These are phyloP conservation scores for Leptonema lineaticorne DNA, from an alignment of 1,140 invertebrate genomes.

Conservation along the genomic window DNA sequence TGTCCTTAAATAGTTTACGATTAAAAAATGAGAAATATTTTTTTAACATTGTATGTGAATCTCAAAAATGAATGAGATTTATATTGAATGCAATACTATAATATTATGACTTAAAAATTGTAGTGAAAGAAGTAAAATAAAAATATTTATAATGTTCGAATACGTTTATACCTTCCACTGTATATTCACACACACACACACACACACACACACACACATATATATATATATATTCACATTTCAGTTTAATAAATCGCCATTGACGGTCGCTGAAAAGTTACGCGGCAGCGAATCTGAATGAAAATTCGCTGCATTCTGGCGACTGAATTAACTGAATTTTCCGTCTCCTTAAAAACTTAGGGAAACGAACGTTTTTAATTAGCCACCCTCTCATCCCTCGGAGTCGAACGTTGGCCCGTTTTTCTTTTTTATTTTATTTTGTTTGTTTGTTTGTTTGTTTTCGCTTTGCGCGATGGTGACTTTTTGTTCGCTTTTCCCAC, in stretches of 20 bases:
- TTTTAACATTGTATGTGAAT: too few species aligned
- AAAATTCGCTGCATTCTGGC: conserved; percentile 12
- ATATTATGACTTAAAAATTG: too few species aligned
- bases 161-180: too few species aligned
- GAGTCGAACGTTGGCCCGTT: neutral
- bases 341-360: conserved; percentile 32
- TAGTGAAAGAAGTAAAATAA: too few species aligned
- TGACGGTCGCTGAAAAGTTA: neutral
- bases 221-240: neutral
- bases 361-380: conserved; percentile 38
- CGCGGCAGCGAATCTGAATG: neutral
- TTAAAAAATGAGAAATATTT: too few species aligned
- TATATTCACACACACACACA: too few species aligned
- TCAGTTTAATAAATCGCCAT: neutral
- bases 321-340: conserved; percentile 38
- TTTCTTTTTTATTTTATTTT: neutral
- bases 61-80: too few species aligned
- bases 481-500: neutral
- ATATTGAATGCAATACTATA: too few species aligned
- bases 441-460: neutral
- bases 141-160: too few species aligned
- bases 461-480: neutral
- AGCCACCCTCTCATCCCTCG: conserved; percentile 23
- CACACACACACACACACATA: neutral
- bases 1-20: too few species aligned